Base-by-base conservation (phyloP, 2,797 vertebrate species). In the Thaleichthys pacificus region DNA sequence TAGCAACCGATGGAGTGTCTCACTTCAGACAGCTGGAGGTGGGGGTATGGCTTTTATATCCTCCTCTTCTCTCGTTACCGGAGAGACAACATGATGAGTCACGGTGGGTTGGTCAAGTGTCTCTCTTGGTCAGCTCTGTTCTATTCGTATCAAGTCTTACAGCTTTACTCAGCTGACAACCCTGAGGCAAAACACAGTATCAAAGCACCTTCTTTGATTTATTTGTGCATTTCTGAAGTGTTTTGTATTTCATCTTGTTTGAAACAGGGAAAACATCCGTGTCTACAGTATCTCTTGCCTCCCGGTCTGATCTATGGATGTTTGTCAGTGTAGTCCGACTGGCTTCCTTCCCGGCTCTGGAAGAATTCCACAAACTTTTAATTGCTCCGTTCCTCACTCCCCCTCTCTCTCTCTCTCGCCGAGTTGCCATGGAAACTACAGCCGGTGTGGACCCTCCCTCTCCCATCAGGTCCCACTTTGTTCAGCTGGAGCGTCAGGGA, bases 1-100 rank as follows among this genome's bases (percentile, higher is more conserved):
- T 88, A 88, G 86, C 88, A 90, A 88, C 88, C 83, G 30, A 1
- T 75, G 8, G 72, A 88, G 88, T 88, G 85, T 87, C 87, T 75
- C 88, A 85, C 88, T 89, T 88, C 89, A 88, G 85, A 87, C 82
- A 54, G 79, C 82, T 80, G 85, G 75, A 80, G 84, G 84, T 85
- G 87, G 56, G 73, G 76, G 80, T 89, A 82, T 86, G 42, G 9
- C 42, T 89, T 91, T 90, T 88, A 82, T 85, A 82, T 88, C 84
- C 88, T 87, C 81, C 85, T 89, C 80, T 80, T 88, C 85, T 77
- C 80, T 86, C 85, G 35, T 24, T 61, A 26, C 22, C 9, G 57
- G 57, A 42, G 22, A 38, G 22, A 42, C 61, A 19, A 61, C 57
- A 35, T 70, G 57, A 24, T 28, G 35, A 47, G 68, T 47, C 68